Base-by-base conservation (phyloP, 2,888 invertebrate species). In the Plagiodera versicolora region DNA sequence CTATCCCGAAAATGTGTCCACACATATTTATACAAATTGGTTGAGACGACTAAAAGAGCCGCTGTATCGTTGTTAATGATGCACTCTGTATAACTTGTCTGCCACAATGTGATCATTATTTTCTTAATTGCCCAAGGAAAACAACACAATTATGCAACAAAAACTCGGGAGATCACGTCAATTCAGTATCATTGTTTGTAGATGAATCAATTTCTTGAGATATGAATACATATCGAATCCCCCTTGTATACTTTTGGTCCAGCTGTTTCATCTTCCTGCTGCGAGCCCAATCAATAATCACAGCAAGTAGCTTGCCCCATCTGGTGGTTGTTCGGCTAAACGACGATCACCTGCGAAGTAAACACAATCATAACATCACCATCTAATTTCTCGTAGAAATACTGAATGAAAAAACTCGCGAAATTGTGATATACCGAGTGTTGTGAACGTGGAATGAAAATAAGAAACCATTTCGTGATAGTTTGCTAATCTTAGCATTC, bases 331-430 rank as follows among this genome's bases (percentile, higher is more conserved):
- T 18, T 45, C 10, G 14, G 1, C 30, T 52, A 61, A 61, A 51
- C 9, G 58, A 28, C 39, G 32, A 55, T 61, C 61, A 65, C 50
- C 61, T 64, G 61, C 61, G 58, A 56, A 56, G 56, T 44, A 11
- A 24, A 28, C 32, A 46, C 49, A 45, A 56, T 51, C 60, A 62
- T 55, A 57, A 54, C 52, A 49, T 60, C 56, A 49, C 56, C 53
- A 46, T 47, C 52, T 48, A 55, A 65, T 61, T 45, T 55, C 57
- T 58, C 52, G 24, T 52, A 24, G 32, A 58, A 65, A 60, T 65
- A 62, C 58, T 65, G 65, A 65, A 61, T 65, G 65, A 65, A 62
- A 58, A 57, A 49, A 9, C 35, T 47, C 18, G 45, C 16, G 46
- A 57, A 60, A 55, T 18, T 49, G 49, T 48, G 4, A 32, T 20